phyloP scores from a whole-genome alignment of 1,140 invertebrate genomes.

The Globodera ellingtonae region DNA sequence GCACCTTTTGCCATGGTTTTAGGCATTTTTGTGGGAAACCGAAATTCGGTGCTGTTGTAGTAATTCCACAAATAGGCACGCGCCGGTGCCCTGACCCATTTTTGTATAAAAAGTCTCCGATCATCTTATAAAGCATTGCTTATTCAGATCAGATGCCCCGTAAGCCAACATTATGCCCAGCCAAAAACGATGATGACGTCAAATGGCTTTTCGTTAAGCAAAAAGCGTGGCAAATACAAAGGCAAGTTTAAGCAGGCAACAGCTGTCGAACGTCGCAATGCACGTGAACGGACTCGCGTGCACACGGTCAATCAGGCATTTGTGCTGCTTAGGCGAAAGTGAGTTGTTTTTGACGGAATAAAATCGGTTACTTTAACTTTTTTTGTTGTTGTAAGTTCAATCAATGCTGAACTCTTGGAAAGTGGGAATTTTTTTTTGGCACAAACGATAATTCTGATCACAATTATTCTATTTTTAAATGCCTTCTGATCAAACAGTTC shows the following conservation, averaged over 20 bases:
- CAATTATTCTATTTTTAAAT: background rate
- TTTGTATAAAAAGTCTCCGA: background rate
- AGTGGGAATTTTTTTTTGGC: too few relatives aligned
- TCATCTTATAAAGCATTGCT: background rate
- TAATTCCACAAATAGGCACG: too few relatives aligned
- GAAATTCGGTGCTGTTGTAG: too few relatives aligned
- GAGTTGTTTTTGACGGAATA: background rate
- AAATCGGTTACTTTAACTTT: background rate
- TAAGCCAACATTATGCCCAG: too few relatives aligned
- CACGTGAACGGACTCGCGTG: constrained; percentile 35
- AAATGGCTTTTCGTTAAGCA: too few relatives aligned
- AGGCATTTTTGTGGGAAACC: too few relatives aligned
- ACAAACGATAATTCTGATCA: too few relatives aligned
- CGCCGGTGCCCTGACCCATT: too few relatives aligned
- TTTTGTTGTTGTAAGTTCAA: too few relatives aligned
- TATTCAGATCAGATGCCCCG: too few relatives aligned
- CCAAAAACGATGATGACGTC: background rate
- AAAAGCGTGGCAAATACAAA: background rate
- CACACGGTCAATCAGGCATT: constrained; percentile 37
- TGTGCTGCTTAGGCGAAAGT: constrained; percentile 23
- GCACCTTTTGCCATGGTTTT: too few relatives aligned
- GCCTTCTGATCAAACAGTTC: background rate
- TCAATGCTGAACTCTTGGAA: too few relatives aligned
- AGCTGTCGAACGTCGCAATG: constrained; percentile 36
- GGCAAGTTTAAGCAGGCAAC: background rate